phyloP scores from a whole-genome alignment of 2,888 invertebrate species.

The Anorthoa munda region DNA sequence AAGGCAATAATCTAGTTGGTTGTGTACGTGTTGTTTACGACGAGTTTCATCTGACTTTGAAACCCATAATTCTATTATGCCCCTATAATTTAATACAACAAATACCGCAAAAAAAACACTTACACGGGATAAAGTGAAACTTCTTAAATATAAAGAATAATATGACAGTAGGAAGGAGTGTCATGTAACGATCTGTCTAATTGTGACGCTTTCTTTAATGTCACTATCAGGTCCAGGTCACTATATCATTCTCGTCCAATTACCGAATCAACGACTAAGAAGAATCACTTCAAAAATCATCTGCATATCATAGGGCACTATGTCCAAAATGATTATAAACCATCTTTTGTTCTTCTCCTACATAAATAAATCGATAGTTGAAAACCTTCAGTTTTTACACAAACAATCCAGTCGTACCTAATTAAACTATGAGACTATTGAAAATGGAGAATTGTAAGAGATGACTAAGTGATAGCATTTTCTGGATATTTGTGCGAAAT shows the following conservation, averaged over 20 bases:
- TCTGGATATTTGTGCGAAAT: slow-evolving; percentile 24
- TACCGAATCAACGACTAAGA: too few relatives aligned
- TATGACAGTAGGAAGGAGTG: too few relatives aligned
- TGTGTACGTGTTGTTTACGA: background rate
- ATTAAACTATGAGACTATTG: background rate
- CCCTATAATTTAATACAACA: background rate
- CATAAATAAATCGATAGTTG: background rate
- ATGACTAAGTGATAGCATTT: background rate
- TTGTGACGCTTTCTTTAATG: too few relatives aligned
- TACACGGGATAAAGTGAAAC: too few relatives aligned
- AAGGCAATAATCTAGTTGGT: background rate
- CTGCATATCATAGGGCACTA: too few relatives aligned
- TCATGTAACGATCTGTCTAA: too few relatives aligned
- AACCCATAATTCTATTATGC: background rate
- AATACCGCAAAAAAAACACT: too few relatives aligned
- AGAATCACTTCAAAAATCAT: too few relatives aligned
- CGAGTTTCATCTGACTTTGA: background rate
- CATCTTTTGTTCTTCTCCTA: background rate
- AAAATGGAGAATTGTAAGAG: background rate
- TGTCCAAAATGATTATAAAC: too few relatives aligned
- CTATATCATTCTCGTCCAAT: too few relatives aligned
- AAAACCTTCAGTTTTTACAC: background rate
- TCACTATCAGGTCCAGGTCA: too few relatives aligned
- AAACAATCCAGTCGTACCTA: background rate
- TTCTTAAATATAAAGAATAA: too few relatives aligned